phyloP scores from a whole-genome alignment of 1,140 invertebrate species.

The Tetramorium parvispinum region DNA sequence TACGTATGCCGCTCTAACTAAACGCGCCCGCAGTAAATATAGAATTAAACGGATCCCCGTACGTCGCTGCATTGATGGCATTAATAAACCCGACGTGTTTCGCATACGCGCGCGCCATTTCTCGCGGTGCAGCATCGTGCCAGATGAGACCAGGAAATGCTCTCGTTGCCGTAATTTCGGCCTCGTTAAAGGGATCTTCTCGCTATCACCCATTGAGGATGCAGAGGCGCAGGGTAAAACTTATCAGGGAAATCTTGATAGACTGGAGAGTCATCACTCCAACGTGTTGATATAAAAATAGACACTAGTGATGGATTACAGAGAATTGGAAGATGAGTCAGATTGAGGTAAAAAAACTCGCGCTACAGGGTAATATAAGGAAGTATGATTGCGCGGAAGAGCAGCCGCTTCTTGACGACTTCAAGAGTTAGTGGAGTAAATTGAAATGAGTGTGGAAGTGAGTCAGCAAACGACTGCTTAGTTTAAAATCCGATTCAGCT shows the following conservation, averaged over 20 bases:
- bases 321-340: background rate
- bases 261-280: background rate
- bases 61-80: slow-evolving; percentile 63
- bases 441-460: slow-evolving; percentile 38
- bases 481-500: slow-evolving; percentile 35
- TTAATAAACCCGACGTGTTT: slow-evolving; percentile 69
- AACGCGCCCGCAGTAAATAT: slow-evolving; percentile 72
- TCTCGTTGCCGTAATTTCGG: slow-evolving; percentile 31
- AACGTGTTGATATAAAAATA: background rate
- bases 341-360: slow-evolving; percentile 23
- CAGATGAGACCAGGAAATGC: background rate
- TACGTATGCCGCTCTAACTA: slow-evolving; percentile 49
- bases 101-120: slow-evolving; percentile 26
- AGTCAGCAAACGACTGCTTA: slow-evolving; percentile 45
- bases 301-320: background rate
- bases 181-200: slow-evolving; percentile 16
- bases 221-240: background rate
- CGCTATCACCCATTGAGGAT: background rate
- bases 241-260: background rate
- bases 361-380: background rate
- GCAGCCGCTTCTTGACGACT: slow-evolving; percentile 40
- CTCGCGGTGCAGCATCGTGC: background rate
- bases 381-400: slow-evolving; percentile 26
- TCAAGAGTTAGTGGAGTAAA: slow-evolving; percentile 20
- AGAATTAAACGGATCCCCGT: slow-evolving; percentile 73